Conservation (phyloP, 2,113 vertebrate species). For the Propithecus coquereli region DNA sequence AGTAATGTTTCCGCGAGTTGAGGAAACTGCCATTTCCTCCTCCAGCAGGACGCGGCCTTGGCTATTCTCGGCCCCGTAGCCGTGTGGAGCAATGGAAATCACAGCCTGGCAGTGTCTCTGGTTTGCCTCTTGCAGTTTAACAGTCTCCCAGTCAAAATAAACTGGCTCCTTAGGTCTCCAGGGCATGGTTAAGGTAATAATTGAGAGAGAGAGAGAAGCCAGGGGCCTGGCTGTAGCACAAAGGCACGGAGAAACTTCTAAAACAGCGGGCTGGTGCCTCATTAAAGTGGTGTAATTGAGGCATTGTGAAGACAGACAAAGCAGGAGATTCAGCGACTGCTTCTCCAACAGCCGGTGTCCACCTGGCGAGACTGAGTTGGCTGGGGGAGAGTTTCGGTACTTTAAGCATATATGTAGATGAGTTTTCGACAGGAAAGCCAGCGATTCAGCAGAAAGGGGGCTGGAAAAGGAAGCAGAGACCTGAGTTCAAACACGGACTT, state of each 20-base stretch:
- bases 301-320: constrained; percentile 21
- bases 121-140: constrained; percentile 82
- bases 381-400: not conserved
- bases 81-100: constrained; percentile 79
- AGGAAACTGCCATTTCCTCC: constrained; percentile 83
- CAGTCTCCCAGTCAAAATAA: constrained; percentile 83
- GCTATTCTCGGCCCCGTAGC: constrained; percentile 82
- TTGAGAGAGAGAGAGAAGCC: constrained; percentile 55
- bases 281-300: constrained; percentile 23
- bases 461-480: not conserved
- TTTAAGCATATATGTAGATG: not conserved
- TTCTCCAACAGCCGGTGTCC: not conserved
- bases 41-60: constrained; percentile 80
- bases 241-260: constrained; percentile 39
- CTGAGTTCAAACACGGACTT: not conserved
- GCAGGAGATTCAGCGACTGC: not conserved
- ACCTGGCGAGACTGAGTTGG: not conserved
- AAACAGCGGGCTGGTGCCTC: constrained; percentile 40
- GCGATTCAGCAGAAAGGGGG: not conserved
- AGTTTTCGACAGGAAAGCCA: not conserved
- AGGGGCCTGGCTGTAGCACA: constrained; percentile 43
- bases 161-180: constrained; percentile 76
- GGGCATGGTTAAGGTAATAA: constrained; percentile 80
- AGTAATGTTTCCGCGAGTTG: constrained; percentile 82
- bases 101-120: constrained; percentile 69